Conservation (phyloP, 2,888 invertebrate species). For the Ormyrus labotus region DNA sequence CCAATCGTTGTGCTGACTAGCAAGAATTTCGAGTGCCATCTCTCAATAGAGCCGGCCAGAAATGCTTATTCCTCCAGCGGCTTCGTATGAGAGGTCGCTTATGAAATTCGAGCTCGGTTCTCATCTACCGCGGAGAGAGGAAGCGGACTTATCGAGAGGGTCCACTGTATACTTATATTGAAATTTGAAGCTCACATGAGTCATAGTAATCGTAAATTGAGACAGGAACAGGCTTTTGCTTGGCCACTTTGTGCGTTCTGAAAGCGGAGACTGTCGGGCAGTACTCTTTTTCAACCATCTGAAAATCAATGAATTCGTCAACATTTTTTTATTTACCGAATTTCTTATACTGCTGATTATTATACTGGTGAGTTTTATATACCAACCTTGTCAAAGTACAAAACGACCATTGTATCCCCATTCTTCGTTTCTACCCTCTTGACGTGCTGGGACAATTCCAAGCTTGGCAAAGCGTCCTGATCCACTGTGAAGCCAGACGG, state of each 20-base stretch:
- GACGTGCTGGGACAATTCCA: constrained; percentile 79
- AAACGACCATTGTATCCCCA: constrained; percentile 80
- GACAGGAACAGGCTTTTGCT: constrained; percentile 91
- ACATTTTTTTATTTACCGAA: too few species aligned
- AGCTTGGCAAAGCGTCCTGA: constrained; percentile 82
- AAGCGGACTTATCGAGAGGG: too few species aligned
- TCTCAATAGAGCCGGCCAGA: too few species aligned
- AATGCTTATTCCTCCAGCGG: too few species aligned
- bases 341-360: too few species aligned
- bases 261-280: constrained; percentile 91
- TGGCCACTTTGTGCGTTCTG: constrained; percentile 88
- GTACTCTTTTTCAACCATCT: constrained; percentile 79
- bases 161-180: background rate
- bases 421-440: constrained; percentile 84
- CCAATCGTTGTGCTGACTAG: too few species aligned
- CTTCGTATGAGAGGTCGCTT: too few species aligned
- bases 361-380: background rate
- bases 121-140: too few species aligned
- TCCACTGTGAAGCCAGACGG: constrained; percentile 95
- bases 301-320: constrained; percentile 45
- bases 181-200: constrained; percentile 82
- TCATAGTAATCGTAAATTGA: constrained; percentile 94
- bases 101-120: too few species aligned
- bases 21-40: too few species aligned
- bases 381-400: constrained; percentile 84